phyloP scores from a whole-genome alignment of 2,113 vertebrate species.

The Cavia aperea region DNA sequence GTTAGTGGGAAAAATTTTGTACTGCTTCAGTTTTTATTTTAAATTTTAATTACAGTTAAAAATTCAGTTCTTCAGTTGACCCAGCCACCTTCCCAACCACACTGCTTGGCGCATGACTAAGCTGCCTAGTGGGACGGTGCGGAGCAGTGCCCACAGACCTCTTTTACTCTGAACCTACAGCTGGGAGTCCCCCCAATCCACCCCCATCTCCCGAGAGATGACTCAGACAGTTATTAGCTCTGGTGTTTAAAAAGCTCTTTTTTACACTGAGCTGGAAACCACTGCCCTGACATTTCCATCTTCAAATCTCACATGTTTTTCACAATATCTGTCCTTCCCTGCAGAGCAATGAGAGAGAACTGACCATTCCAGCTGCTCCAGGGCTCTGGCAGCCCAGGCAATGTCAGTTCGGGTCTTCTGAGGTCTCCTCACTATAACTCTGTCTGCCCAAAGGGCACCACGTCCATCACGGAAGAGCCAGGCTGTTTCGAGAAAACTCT shows the following conservation, averaged over 20 bases:
- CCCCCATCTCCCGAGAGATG: neutral
- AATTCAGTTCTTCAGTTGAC: neutral
- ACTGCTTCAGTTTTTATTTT: neutral
- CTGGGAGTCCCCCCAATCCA: neutral
- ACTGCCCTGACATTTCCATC: neutral
- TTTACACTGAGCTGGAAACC: neutral
- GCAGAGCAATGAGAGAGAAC: accelerated
- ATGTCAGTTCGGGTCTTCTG: neutral
- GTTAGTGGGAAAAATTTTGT: neutral
- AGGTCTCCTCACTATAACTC: neutral
- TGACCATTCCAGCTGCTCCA: no score
- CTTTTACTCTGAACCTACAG: neutral
- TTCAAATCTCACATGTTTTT: neutral
- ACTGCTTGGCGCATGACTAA: neutral
- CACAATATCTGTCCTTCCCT: neutral
- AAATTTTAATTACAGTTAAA: neutral
- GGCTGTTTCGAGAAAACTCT: neutral
- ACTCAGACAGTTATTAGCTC: neutral
- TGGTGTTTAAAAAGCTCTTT: neutral
- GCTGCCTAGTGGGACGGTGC: neutral
- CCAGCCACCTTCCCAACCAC: neutral
- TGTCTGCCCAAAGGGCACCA: neutral
- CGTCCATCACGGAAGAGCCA: neutral
- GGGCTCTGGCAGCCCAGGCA: neutral
- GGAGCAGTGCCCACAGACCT: neutral